Conservation (phyloP, 2,888 invertebrate genomes). For the Agonopterix heracliana region DNA sequence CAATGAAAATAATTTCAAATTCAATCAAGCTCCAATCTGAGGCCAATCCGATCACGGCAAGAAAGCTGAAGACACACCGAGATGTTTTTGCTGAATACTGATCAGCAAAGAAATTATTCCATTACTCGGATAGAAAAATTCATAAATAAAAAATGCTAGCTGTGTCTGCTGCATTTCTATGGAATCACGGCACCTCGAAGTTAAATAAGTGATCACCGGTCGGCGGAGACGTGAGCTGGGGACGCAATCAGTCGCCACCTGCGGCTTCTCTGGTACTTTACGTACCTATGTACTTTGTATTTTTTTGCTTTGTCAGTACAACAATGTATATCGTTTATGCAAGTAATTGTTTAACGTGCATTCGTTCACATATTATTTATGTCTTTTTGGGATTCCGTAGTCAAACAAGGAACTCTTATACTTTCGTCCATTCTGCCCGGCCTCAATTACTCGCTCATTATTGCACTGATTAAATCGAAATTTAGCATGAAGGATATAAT, state of each 20-base stretch:
- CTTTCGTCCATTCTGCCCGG: too few species aligned
- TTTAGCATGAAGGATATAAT: too few species aligned
- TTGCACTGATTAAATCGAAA: too few species aligned
- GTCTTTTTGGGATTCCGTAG: too few species aligned
- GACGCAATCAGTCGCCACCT: conserved; percentile 39
- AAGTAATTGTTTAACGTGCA: too few species aligned
- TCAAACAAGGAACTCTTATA: too few species aligned
- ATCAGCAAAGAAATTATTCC: conserved; percentile 65
- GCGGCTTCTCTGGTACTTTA: conserved; percentile 26
- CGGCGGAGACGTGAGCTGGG: conserved; percentile 55
- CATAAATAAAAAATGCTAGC: conserved; percentile 66
- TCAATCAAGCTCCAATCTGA: conserved; percentile 47
- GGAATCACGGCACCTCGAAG: conserved; percentile 65
- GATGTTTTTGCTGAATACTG: conserved; percentile 58
- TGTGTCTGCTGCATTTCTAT: conserved; percentile 58
- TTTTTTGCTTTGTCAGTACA: not conserved
- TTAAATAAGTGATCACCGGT: conserved; percentile 73
- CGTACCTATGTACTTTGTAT: conserved; percentile 11
- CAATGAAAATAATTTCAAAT: conserved; percentile 36
- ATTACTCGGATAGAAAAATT: conserved; percentile 57
- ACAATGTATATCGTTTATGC: not conserved
- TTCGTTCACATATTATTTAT: too few species aligned
- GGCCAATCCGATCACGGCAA: conserved; percentile 36
- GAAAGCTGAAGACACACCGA: conserved; percentile 43
- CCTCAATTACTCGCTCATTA: too few species aligned